These are phyloP conservation scores for Sebastes fasciatus DNA, from an alignment of 2,113 vertebrate species.

Conservation along the genomic window DNA sequence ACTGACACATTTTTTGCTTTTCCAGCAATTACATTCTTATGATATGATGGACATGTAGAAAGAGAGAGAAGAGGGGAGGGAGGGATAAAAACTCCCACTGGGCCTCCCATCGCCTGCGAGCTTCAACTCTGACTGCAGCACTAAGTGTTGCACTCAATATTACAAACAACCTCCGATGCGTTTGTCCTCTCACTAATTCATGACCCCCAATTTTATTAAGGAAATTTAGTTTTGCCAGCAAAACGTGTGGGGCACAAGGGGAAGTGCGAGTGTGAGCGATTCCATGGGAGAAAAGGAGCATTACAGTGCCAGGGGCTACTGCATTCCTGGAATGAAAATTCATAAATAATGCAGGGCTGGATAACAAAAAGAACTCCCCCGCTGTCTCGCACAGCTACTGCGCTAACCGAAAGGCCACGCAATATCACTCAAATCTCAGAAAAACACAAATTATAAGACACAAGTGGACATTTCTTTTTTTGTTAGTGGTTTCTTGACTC, in stretches of 20 bases:
- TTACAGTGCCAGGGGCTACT: slow-evolving; percentile 79
- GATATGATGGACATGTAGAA: slow-evolving; percentile 46
- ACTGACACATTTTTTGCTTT: slow-evolving; percentile 53
- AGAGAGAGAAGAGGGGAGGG: not conserved
- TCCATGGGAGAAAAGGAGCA: slow-evolving; percentile 73
- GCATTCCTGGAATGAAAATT: slow-evolving; percentile 84
- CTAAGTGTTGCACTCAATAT: slow-evolving; percentile 59
- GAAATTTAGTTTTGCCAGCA: slow-evolving; percentile 59
- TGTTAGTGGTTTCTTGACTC: slow-evolving; percentile 43
- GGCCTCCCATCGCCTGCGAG: slow-evolving; percentile 51
- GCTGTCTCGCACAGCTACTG: slow-evolving; percentile 69
- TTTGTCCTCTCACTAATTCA: slow-evolving; percentile 75
- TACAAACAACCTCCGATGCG: slow-evolving; percentile 60
- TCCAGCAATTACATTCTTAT: slow-evolving; percentile 62
- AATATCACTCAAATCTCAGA: slow-evolving; percentile 76
- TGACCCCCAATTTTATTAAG: slow-evolving; percentile 71
- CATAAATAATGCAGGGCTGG: slow-evolving; percentile 84
- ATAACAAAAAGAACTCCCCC: slow-evolving; percentile 84
- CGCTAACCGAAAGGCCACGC: slow-evolving; percentile 74
- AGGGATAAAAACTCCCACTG: slow-evolving; percentile 60
- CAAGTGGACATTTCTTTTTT: slow-evolving; percentile 39
- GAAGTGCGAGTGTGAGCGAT: slow-evolving; percentile 51
- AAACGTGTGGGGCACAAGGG: slow-evolving; percentile 56
- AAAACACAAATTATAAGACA: slow-evolving; percentile 70
- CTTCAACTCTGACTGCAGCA: slow-evolving; percentile 57